Conservation (phyloP, 1,140 invertebrate species). For the Drosophila bocki region DNA sequence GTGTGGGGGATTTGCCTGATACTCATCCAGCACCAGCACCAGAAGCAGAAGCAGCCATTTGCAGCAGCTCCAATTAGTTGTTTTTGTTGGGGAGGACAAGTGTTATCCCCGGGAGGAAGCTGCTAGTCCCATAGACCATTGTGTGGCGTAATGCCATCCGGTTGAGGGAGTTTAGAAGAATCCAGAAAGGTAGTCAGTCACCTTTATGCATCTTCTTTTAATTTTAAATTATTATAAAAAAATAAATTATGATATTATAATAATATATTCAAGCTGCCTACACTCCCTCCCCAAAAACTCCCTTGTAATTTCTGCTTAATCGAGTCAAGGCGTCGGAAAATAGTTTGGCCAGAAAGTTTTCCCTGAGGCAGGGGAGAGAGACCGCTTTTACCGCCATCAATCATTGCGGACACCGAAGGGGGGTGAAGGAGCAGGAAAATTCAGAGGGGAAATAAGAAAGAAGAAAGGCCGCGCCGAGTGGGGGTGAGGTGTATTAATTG, state of each 20-base stretch:
- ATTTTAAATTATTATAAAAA: neutral
- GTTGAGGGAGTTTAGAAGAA: neutral
- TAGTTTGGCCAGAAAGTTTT: conserved; percentile 40
- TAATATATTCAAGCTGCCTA: neutral
- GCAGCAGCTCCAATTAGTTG: conserved; percentile 67
- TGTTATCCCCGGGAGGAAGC: conserved; percentile 33
- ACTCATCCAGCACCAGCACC: neutral
- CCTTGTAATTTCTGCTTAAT: neutral
- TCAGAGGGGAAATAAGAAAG: neutral
- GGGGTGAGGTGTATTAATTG: conserved; percentile 67
- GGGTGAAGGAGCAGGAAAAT: neutral
- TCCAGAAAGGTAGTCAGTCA: neutral
- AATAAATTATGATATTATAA: no score
- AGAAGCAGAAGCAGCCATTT: neutral
- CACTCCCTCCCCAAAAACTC: neutral
- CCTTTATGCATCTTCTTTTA: neutral
- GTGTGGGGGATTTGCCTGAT: conserved; percentile 18
- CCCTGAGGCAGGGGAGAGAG: neutral
- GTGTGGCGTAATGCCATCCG: neutral
- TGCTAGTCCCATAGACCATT: neutral
- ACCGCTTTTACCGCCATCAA: conserved; percentile 18
- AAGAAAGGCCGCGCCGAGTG: neutral
- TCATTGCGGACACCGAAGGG: conserved; percentile 6
- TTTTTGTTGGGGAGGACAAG: conserved; percentile 44
- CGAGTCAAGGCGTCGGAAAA: conserved; percentile 4